Base-by-base conservation (phyloP, 2,113 vertebrate species). In the Dendropsophus ebraccatus region DNA sequence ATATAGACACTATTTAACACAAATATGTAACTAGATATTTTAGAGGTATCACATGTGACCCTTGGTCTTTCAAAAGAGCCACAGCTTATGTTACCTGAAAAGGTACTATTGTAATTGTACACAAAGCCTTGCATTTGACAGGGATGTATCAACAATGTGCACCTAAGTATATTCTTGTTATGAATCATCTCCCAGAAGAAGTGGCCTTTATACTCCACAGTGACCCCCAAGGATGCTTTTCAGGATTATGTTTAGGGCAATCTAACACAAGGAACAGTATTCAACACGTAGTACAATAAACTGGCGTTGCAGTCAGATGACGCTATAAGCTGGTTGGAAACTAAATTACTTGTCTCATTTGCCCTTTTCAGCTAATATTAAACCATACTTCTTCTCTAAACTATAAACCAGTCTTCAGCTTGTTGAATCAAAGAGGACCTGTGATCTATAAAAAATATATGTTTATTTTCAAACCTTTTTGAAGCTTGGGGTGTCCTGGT, bases 11-110 rank as follows among this genome's bases (percentile, higher is more conserved):
- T n/a, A n/a, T n/a, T n/a, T n/a, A 47, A 47, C 4, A 62, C 16
- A 7, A 45, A 25, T 62, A n/a, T 23, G 54, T 80, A 62, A 80
- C 54, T 13, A 45, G 54, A 80, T 80, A 62, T 60, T 58, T 41
- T 1, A 62, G 13, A 60, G 30, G 54, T 45, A 62, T 60, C 23
- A 45, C 8, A 37, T 56, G 77, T 62, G 32, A 25, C 21, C 14
- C n/a, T 30, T 80, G 54, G 21, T 19, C 12, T 19, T 41, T 58
- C 19, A 14, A 23, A 17, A 13, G 19, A 35, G 23, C 56, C 77
- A 41, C 54, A 77, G 32, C 16, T 69, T 69, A 35, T 32, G 30
- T 37, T 69, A 69, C 32, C 32, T 69, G 6, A 35, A 35, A 69
- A 69, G 32, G 32, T 69, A 10, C 25, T 45, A 52, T 76, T 76